Percentiles rank a stretch among this genome's conserved stretches.
These are phyloP conservation scores for Apamea epomidion DNA, from an alignment of 2,888 invertebrate genomes.

Conservation along the genomic window DNA sequence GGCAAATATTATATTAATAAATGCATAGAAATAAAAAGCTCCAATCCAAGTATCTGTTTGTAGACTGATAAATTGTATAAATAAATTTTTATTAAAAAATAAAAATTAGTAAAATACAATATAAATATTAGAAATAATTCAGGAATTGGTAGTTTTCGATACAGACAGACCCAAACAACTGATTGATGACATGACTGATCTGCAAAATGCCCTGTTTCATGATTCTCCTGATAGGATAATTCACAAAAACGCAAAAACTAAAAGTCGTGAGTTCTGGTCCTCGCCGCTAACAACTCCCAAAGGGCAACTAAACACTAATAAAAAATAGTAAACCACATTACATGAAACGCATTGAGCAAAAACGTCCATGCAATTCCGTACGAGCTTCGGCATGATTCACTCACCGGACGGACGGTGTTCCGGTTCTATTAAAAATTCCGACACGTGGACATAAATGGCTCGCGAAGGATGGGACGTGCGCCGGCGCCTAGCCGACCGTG, in stretches of 20 bases:
- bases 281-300: background rate
- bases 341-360: slow-evolving; percentile 30
- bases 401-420: slow-evolving; percentile 57
- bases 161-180: background rate
- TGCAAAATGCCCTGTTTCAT: background rate
- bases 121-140: background rate
- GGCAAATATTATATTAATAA: background rate
- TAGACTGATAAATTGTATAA: background rate
- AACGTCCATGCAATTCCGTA: slow-evolving; percentile 38
- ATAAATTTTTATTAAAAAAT: background rate
- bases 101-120: background rate
- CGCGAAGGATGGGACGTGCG: slow-evolving; percentile 66
- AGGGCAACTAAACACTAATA: background rate
- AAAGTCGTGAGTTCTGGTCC: background rate
- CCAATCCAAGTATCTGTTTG: background rate
- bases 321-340: slow-evolving; percentile 31
- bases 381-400: slow-evolving; percentile 60
- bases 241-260: background rate
- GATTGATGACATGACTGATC: background rate
- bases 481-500: slow-evolving; percentile 61
- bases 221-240: background rate
- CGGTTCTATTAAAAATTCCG: slow-evolving; percentile 75
- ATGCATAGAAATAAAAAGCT: background rate
- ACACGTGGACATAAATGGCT: slow-evolving; percentile 68
- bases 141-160: background rate